Base-by-base conservation (phyloP, 2,888 invertebrate species). In the Drosophila cyrtoloma region DNA sequence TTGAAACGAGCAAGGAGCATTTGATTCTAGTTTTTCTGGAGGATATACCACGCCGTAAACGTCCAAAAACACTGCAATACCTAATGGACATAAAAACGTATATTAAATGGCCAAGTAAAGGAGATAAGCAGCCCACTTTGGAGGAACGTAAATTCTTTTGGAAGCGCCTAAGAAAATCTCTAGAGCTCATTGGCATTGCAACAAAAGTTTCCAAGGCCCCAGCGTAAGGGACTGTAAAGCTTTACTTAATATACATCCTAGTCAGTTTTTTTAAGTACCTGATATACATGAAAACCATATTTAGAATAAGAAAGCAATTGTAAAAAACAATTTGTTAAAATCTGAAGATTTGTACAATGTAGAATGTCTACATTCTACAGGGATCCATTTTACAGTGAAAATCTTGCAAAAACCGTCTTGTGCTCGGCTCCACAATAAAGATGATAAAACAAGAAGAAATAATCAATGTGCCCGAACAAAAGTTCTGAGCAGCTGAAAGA, bases 71-170 rank as follows among this genome's bases (percentile, higher is more conserved):
- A 0, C 92, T 96, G 0, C 95, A 95, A 72, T 96, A 95, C 77
- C 92, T 96, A 33, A 96, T 96, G 95, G 92, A 95, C 52, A 95
- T 96, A 0, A 96, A 96, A 82, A 96, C 96, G 0, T 96, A 96
- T 86, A 95, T 96, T 22, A 94, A 95, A 16, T 96, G 96, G 96
- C 95, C 96, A 0, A 75, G 80, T 32, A 92, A 86, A 55, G 75
- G 68, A 5, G 73, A 76, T 1, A 66, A 79, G 1, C 71, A 79
- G 52, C 76, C 81, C 0, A 87, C 87, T 5, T 39, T 66, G 58
- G 93, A 93, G 35, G 93, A 93, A 35, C 88, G 90, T 1, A 93
- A 92, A 81, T 39, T 93, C 10, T 93, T 93, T 80, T 93, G 93
- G 93, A 93, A 93, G 56, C 92, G 93, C 19, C 71, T 93, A 22